Conservation (phyloP, 2,888 invertebrate species). For the Therioaphis trifolii region DNA sequence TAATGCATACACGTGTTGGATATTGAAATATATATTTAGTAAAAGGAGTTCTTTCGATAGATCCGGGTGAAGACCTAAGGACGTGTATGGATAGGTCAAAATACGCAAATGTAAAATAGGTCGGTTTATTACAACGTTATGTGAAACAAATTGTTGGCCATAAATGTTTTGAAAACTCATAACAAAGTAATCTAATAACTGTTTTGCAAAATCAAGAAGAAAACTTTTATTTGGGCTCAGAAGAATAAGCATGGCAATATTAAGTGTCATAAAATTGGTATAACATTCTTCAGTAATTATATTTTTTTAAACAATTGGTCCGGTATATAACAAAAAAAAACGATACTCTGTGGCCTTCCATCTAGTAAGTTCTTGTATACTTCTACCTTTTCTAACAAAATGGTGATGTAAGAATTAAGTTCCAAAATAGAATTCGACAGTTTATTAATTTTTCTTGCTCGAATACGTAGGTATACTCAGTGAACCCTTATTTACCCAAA, state of each 20-base stretch:
- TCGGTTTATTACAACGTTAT: no score
- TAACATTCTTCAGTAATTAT: slow-evolving; percentile 4
- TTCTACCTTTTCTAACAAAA: background rate
- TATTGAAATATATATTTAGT: no score
- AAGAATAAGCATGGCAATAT: background rate
- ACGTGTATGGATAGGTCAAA: no score
- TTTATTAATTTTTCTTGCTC: background rate
- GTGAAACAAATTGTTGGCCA: background rate
- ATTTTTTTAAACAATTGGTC: background rate
- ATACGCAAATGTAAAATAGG: no score
- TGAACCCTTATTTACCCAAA: slow-evolving; percentile 4
- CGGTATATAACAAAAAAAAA: background rate
- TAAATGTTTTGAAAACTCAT: slow-evolving; percentile 2
- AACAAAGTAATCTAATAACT: background rate
- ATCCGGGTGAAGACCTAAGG: no score
- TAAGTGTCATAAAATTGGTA: slow-evolving; percentile 15
- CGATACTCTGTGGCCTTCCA: background rate
- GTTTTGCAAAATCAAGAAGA: background rate
- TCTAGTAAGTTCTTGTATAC: background rate
- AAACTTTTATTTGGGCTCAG: background rate
- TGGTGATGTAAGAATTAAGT: background rate
- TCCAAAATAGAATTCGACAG: background rate
- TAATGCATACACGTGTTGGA: no score
- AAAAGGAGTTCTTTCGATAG: no score
- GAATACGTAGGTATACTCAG: background rate